Conservation (phyloP, 2,888 invertebrate genomes). For the Euzetes globulus region DNA sequence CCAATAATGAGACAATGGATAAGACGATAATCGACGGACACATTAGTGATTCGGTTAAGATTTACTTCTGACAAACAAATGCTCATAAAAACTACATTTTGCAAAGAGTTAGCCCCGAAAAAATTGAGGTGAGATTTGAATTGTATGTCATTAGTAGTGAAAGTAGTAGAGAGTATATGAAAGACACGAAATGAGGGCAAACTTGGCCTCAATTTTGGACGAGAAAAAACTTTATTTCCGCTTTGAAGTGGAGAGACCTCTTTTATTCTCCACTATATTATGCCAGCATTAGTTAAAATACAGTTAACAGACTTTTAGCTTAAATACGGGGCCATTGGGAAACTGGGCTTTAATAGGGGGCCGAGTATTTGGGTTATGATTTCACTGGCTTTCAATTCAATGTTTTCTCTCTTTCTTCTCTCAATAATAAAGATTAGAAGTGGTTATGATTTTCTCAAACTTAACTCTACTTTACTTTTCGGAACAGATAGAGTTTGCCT, state of each 20-base stretch:
- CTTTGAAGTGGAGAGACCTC: conserved; percentile 4
- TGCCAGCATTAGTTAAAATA: neutral
- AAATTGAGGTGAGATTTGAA: neutral
- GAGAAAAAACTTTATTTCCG: neutral
- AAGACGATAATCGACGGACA: neutral
- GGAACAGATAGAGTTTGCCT: neutral
- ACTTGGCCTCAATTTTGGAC: conserved; percentile 7
- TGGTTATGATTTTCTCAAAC: neutral
- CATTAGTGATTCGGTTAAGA: neutral
- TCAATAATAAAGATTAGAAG: neutral
- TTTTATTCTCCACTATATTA: neutral
- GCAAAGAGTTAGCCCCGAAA: neutral
- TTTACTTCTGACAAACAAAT: neutral
- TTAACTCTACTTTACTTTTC: neutral
- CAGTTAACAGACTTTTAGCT: too few species aligned
- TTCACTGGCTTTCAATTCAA: conserved; percentile 7
- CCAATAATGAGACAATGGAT: neutral
- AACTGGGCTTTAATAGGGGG: neutral
- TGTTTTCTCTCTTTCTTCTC: neutral
- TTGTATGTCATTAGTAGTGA: conserved; percentile 1
- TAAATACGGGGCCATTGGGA: neutral
- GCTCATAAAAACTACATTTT: neutral
- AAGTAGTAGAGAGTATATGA: conserved; percentile 6
- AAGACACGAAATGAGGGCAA: conserved; percentile 14
- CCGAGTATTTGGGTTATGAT: conserved; percentile 9